Evolutionary conservation across 2,888 invertebrate genomes (phyloP), one percentile per base, ranked within the genome.

Genomic region (Macrostomum cliftonense): DNA sequence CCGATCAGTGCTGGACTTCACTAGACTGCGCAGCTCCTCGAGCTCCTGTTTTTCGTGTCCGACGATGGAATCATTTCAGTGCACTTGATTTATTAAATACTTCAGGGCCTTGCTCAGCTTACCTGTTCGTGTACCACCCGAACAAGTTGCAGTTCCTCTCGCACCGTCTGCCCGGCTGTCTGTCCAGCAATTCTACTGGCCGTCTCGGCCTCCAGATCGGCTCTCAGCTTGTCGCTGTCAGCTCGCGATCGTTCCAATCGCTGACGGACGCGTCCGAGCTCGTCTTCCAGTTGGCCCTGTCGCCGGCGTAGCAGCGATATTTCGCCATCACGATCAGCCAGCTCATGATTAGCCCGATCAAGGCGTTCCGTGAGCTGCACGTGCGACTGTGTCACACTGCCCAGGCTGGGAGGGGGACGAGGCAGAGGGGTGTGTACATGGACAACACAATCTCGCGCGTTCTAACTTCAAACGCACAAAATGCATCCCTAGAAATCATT

Each of bases 91-190:
- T n/a, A n/a, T n/a, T n/a, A n/a, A n/a, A n/a, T n/a, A n/a, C n/a
- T n/a, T n/a, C n/a, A n/a, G n/a, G n/a, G n/a, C n/a, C n/a, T n/a
- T n/a, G n/a, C n/a, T 28, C 9, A 7, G 28, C 28, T 28, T 28
- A 28, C 28, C 28, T 28, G 28, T 28, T 28, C 72, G 52, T 73
- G 71, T 43, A 71, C 67, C 42, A 68, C 61, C 59, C 71, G 70
- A 56, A 73, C 59, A 64, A 74, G 72, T 54, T 73, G 71, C 54
- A 74, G 63, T 56, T 74, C 72, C 52, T 74, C 74, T 49, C 72
- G 63, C 39, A 74, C 62, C 7, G 71, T 71, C 59, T 73, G 72
- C 44, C 71, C 57, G 53, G 68, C 66, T 58, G 73, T 73, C 57
- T 73, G 72, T 46, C 72, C 70, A 53, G 73, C 71, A 52, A 74